Percentiles rank a stretch among this genome's conserved stretches.
These are phyloP conservation scores for Aplodontia rufa DNA, from an alignment of 2,113 vertebrate species.

Conservation along the genomic window DNA sequence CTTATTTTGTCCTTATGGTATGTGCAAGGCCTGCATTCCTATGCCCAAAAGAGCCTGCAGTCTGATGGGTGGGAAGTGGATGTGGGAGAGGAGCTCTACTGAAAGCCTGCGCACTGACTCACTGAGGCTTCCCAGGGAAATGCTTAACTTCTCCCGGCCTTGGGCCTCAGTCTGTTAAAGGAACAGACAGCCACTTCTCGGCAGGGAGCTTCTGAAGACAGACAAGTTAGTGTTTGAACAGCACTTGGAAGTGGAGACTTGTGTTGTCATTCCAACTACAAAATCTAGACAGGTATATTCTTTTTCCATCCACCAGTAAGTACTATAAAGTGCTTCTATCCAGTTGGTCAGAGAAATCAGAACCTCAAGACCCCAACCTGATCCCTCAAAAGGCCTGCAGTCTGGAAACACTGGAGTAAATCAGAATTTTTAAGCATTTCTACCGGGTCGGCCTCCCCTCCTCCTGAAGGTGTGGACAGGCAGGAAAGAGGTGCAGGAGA, in stretches of 20 bases:
- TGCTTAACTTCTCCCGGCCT: neutral
- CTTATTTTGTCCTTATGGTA: neutral
- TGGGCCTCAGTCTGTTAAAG: neutral
- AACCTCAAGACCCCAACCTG: neutral
- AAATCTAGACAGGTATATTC: neutral
- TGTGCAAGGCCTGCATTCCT: neutral
- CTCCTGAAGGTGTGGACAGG: neutral
- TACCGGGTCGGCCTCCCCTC: neutral
- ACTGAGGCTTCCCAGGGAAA: neutral
- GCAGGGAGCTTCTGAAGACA: neutral
- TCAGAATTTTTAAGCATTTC: neutral
- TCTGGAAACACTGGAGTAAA: neutral
- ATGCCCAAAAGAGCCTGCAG: neutral
- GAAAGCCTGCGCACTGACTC: neutral
- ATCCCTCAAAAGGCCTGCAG: neutral
- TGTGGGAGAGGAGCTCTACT: neutral
- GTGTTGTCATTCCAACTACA: neutral
- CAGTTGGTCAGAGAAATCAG: neutral
- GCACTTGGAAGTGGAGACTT: neutral
- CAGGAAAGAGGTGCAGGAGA: neutral
- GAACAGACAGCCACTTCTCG: neutral
- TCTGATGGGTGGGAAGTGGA: neutral
- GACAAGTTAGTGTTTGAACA: neutral
- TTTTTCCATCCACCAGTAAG: neutral
- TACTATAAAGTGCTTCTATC: neutral